Conservation (phyloP, 1,140 invertebrate genomes). For the Akabosia matsudoensis region DNA sequence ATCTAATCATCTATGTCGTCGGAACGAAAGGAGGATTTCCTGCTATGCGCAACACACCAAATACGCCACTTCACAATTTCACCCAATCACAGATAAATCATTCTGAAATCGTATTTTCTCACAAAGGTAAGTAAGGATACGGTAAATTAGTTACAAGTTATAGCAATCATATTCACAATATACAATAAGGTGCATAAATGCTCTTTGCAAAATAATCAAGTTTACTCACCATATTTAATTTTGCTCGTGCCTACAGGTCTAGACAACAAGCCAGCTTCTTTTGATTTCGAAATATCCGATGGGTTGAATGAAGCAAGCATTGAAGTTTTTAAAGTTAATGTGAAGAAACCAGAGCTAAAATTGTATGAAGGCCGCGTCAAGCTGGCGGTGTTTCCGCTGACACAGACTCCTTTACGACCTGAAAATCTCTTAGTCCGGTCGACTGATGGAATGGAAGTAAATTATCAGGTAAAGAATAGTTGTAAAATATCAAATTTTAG, state of each 20-base stretch:
- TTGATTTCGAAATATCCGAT: slow-evolving; percentile 46
- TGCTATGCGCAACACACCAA: slow-evolving; percentile 31
- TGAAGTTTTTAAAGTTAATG: slow-evolving; percentile 42
- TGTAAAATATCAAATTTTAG: too few species aligned
- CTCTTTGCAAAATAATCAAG: too few species aligned
- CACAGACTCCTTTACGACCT: slow-evolving; percentile 38
- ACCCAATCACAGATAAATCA: slow-evolving; percentile 43
- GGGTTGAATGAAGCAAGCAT: slow-evolving; percentile 44
- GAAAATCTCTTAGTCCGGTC: slow-evolving; percentile 45
- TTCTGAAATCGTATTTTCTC: slow-evolving; percentile 39
- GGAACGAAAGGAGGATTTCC: slow-evolving; percentile 43
- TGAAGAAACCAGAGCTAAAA: slow-evolving; percentile 41
- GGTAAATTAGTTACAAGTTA: background rate
- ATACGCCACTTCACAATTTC: slow-evolving; percentile 41
- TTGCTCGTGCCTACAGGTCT: slow-evolving; percentile 26
- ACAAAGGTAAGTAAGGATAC: slow-evolving; percentile 34
- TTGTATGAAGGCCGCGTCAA: slow-evolving; percentile 37
- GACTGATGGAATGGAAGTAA: slow-evolving; percentile 43
- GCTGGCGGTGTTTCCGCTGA: slow-evolving; percentile 45
- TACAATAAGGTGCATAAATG: too few species aligned
- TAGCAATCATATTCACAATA: background rate
- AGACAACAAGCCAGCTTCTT: slow-evolving; percentile 42
- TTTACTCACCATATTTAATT: slow-evolving; percentile 3
- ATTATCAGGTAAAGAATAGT: slow-evolving; percentile 36
- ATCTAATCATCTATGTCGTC: slow-evolving; percentile 44